Evolutionary conservation across 2,113 vertebrate genomes (phyloP), one percentile per base, ranked within the genome.

Genomic region (Pteruthius melanotis): DNA sequence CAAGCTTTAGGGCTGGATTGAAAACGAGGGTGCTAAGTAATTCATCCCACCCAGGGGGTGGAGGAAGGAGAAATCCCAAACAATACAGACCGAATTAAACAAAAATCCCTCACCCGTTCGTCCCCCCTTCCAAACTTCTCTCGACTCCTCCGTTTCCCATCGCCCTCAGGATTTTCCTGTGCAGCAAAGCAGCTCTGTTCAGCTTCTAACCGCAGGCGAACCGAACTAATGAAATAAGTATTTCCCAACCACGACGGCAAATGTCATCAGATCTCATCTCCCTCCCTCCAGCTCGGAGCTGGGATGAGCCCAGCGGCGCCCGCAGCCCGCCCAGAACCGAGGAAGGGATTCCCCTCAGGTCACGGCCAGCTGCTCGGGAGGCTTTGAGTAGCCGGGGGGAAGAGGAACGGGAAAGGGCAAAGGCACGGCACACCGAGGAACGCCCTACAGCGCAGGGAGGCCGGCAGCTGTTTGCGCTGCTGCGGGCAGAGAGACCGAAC

Each of bases 91-190:
- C 40, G 71, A 76, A 81, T 35, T 50, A 40, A 91, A 71, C 65
- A 85, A 40, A 68, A 94, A 94, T 74, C 89, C 95, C 92, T 95
- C 95, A 95, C 92, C 96, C 95, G 71, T 87, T 84, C n/a, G 60
- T 54, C 37, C 83, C 93, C 93, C 93, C 80, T 88, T 82, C 91
- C 94, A 88, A 93, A 96, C 86, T 95, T 92, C 93, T 89, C 79
- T 50, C 80, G 53, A 13, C 76, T 94, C 31, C 78, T 72, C 66
- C 40, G 61, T 18, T 47, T 66, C 88, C 85, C 95, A 90, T 88
- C 4, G 78, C 86, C 74, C 72, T 72, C 54, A 13, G 56, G 71
- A 28, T 72, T 66, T 8, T 81, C 83, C 79, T 1, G 87, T 15
- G 76, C 89, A 69, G 89, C 83, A 42, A 35, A n/a, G 83, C 74